These are phyloP conservation scores for Oryzias celebensis DNA, from an alignment of 2,113 vertebrate species.

Conservation along the genomic window DNA sequence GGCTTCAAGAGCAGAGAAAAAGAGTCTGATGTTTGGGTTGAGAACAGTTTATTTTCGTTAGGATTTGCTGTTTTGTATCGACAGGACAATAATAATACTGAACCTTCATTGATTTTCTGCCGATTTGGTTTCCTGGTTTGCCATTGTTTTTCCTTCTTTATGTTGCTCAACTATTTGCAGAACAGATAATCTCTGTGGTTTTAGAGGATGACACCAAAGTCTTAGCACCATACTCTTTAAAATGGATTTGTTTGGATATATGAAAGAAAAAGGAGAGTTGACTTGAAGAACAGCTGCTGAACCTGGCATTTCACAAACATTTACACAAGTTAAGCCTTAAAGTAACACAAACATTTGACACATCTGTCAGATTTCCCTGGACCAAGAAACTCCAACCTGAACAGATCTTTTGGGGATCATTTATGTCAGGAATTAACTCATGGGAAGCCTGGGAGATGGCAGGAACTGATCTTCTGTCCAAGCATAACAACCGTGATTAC, in stretches of 20 bases:
- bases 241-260: not conserved
- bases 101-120: constrained; percentile 16
- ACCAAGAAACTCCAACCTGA: not conserved
- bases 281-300: not conserved
- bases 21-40: too few relatives aligned
- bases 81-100: not conserved
- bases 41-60: too few relatives aligned
- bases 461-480: constrained; percentile 17
- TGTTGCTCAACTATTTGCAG: constrained; percentile 16
- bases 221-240: not conserved
- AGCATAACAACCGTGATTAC: constrained; percentile 53
- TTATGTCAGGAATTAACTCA: constrained; percentile 6
- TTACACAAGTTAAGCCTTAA: not conserved
- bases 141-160: constrained; percentile 29
- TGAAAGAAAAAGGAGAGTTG: not conserved
- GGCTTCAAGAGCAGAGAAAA: too few relatives aligned
- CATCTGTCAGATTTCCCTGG: not conserved
- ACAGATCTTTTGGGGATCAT: not conserved
- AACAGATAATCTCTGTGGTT: constrained; percentile 8
- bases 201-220: constrained; percentile 8
- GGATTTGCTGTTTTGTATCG: not conserved
- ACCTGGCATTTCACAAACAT: not conserved
- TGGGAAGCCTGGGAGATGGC: not conserved
- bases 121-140: constrained; percentile 40
- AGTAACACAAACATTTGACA: not conserved